Evolutionary conservation across 2,888 invertebrate genomes (phyloP).

Genomic region (Latrodectus elegans): DNA sequence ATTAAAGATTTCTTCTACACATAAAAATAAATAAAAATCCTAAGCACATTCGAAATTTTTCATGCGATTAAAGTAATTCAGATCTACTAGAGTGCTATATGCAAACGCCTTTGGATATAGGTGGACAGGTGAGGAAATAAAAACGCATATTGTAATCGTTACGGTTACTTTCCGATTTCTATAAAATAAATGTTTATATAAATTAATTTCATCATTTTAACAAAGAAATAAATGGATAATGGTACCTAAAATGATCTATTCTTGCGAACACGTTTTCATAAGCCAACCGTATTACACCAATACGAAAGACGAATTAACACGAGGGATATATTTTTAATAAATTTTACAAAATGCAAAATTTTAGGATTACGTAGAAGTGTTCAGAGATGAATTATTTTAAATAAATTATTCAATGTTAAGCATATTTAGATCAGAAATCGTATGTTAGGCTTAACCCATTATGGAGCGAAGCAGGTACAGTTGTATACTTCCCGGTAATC

Average conservation of each 20-base stretch:
- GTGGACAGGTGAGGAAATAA: background rate
- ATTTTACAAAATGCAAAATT: conserved; percentile 9
- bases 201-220: background rate
- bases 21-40: too few relatives aligned
- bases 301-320: conserved; percentile 45
- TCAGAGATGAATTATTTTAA: background rate
- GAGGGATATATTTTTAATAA: conserved; percentile 30
- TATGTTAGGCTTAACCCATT: conserved; percentile 65
- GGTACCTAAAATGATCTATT: conserved; percentile 55
- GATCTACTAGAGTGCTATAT: conserved; percentile 12
- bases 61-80: too few relatives aligned
- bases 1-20: too few relatives aligned
- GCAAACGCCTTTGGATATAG: conserved; percentile 50
- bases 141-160: background rate
- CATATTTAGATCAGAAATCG: background rate
- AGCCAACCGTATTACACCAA: conserved; percentile 59
- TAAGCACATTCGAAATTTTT: too few relatives aligned
- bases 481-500: conserved; percentile 67
- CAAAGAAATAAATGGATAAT: conserved; percentile 16
- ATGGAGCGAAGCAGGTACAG: conserved; percentile 55
- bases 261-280: conserved; percentile 66
- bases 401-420: background rate
- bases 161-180: background rate
- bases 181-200: background rate
- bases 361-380: background rate